phyloP scores from a whole-genome alignment of 2,113 vertebrate species.

The Triplophysa tibetana region DNA sequence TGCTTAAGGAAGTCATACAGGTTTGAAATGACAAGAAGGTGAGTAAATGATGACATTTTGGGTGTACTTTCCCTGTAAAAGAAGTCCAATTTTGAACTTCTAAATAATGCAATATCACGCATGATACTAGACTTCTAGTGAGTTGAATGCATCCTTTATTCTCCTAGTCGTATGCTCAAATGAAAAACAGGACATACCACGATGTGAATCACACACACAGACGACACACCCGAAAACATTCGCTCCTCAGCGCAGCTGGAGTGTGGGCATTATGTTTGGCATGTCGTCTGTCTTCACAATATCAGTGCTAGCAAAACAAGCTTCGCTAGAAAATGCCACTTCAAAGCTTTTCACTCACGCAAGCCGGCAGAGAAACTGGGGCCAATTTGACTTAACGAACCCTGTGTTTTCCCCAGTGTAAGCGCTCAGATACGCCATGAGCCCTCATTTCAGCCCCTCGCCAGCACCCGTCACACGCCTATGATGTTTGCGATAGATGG shows the following conservation, averaged over 20 bases:
- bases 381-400: slow-evolving; percentile 18
- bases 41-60: no score
- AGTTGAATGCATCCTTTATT: neutral
- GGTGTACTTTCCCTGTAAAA: no score
- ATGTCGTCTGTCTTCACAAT: slow-evolving; percentile 35
- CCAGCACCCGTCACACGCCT: slow-evolving; percentile 12
- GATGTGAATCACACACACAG: slow-evolving; percentile 33
- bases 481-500: slow-evolving; percentile 33
- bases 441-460: slow-evolving; percentile 24
- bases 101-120: slow-evolving; percentile 1
- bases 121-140: neutral
- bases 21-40: no score
- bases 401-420: slow-evolving; percentile 8
- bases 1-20: no score
- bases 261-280: slow-evolving; percentile 29
- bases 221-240: neutral
- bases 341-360: slow-evolving; percentile 24
- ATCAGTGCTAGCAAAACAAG: slow-evolving; percentile 40
- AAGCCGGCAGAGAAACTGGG: slow-evolving; percentile 5
- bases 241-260: slow-evolving; percentile 25
- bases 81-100: neutral
- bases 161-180: neutral
- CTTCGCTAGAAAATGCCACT: slow-evolving; percentile 33
- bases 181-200: slow-evolving; percentile 36
- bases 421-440: slow-evolving; percentile 5